Base-by-base conservation (phyloP, 2,797 vertebrate genomes). In the Pseudomugil gertrudae region DNA sequence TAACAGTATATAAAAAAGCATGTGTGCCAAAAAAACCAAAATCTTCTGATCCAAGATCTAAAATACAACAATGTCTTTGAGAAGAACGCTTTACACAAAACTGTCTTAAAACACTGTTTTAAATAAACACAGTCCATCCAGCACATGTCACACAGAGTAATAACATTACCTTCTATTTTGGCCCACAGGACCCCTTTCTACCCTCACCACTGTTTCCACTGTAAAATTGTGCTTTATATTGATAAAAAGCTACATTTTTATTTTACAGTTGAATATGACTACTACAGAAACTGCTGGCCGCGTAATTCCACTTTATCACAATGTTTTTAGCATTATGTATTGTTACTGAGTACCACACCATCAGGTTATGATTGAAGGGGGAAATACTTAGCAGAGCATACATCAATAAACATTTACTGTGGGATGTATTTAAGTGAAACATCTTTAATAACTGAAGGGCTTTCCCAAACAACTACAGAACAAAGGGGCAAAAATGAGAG, bases 391-490 rank as follows among this genome's bases (percentile, higher is more conserved):
- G 23, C 6, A 24, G 9, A 30, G 5, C 10, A 15, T 19, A 32
- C n/a, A n/a, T 2, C 14, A 5, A 33, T 6, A 33, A 52, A 52
- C 4, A 10, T 4, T 17, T 24, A n/a, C 21, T 9, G 1, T 51
- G 55, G 51, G 48, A 3, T 43, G 9, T 38, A 29, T 61, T 55
- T 47, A 60, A 66, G 26, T 48, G 50, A 57, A 66, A 55, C n/a
- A 48, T 43, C 13, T 50, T 47, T 40, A 47, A 50, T 29, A 27
- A 61, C 9, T 27, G 26, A 3, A 26, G 3, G 21, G 2, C 1
- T 66, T 48, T 10, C 56, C 51, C 52, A 57, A 51, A 47, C 3
- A 72, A 47, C 35, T 40, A 47, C 40, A 48, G 21, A 27, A 69
- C 24, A 61, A 27, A 21, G 9, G 21, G 36, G 11, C 19, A 48